Evolutionary conservation across 2,888 invertebrate genomes (phyloP).

Genomic region (Cephus pygmeus): DNA sequence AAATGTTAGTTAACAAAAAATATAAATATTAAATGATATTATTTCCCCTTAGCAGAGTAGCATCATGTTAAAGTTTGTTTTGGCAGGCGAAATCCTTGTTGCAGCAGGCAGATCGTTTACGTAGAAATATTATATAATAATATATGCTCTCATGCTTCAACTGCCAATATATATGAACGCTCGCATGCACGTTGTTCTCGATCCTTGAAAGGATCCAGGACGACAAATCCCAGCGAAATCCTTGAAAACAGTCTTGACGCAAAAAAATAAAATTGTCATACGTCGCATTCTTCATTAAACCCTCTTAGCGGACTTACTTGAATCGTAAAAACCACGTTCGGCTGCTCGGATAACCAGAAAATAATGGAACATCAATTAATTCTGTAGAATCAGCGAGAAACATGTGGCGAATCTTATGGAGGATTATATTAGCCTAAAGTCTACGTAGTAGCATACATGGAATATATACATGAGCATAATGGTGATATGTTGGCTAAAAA

Average conservation of each 20-base stretch:
- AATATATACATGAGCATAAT: neutral
- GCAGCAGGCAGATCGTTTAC: neutral
- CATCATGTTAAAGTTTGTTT: neutral
- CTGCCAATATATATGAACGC: neutral
- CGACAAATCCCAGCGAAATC: neutral
- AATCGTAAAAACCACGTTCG: conserved; percentile 58
- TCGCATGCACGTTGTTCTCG: neutral
- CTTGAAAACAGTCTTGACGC: neutral
- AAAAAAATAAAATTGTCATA: neutral
- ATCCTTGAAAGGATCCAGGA: neutral
- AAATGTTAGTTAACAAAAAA: neutral
- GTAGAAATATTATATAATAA: neutral
- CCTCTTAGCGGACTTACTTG: conserved; percentile 56
- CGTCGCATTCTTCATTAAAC: neutral
- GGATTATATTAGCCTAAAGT: neutral
- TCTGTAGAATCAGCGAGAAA: conserved; percentile 12
- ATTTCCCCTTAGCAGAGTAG: neutral
- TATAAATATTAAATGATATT: neutral
- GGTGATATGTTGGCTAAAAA: neutral
- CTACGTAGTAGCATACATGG: neutral
- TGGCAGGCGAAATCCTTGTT: neutral
- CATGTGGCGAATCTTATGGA: neutral
- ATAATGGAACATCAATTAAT: conserved; percentile 57
- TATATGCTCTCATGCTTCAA: neutral
- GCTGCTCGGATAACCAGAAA: conserved; percentile 63